Evolutionary conservation across 2,113 vertebrate species (phyloP).

Genomic region (Noctilio leporinus): DNA sequence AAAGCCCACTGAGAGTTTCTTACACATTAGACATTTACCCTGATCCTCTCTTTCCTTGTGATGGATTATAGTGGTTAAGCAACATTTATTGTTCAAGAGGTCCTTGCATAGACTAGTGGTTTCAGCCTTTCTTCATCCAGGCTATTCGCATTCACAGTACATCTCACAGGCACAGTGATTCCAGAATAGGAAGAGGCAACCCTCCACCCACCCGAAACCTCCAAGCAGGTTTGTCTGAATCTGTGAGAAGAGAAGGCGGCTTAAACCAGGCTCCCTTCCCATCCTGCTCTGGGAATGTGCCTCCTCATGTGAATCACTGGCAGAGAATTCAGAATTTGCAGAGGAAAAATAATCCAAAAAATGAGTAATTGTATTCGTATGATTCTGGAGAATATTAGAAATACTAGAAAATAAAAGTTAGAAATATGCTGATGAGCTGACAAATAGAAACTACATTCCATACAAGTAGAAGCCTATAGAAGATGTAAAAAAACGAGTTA

Average conservation of each 20-base stretch:
- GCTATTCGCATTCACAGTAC: neutral
- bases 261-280: neutral
- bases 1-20: neutral
- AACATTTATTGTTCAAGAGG: constrained; percentile 1
- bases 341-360: neutral
- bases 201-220: neutral
- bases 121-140: neutral
- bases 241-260: neutral
- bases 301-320: neutral
- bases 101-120: neutral
- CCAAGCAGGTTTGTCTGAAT: neutral
- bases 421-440: neutral
- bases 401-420: neutral
- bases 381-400: neutral
- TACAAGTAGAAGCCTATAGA: neutral
- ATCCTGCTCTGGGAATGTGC: neutral
- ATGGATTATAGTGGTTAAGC: neutral
- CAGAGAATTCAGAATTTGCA: neutral
- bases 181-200: neutral
- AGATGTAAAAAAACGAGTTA: neutral
- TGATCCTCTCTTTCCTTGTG: neutral
- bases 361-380: neutral
- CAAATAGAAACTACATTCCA: neutral
- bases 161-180: neutral
- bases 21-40: neutral